Evolutionary conservation across 2,113 vertebrate species (phyloP), one percentile per base, ranked within the genome.

Genomic region (Hydrolagus affinis): DNA sequence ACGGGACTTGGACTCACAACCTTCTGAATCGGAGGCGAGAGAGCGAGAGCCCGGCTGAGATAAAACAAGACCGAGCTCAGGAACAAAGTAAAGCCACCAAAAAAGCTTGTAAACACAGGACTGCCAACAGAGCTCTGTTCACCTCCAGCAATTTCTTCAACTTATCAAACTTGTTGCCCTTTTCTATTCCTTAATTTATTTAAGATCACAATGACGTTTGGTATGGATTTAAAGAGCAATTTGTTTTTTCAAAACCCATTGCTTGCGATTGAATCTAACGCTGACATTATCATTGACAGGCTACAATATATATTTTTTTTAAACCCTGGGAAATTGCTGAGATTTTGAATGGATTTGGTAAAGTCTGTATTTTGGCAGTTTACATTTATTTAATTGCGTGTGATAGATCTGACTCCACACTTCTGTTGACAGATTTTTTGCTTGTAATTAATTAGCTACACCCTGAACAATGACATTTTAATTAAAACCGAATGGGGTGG

Each of bases 391-490:
- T 83, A 83, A 83, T 83, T 83, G 62, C 30, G 78, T 66, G 60
- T 83, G 78, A 83, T 68, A 83, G 78, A 83, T 83, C 66, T 83
- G 78, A 83, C 62, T 83, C 78, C 15, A 11, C 30, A 25, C 25
- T 68, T 30, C 60, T 83, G 62, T 83, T 83, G 78, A 66, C 78
- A 83, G 62, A 83, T 83, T 66, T n/a, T 83, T 66, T 60, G 66
- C 78, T 83, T 66, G 78, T 83, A 83, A 83, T 83, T 83, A 83
- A 83, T 83, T 83, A 83, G 78, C 11, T 30, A 62, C 78, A 68
- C 78, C 77, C 78, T 6, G 78, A 66, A 68, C 78, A 83, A 83
- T 83, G 78, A 83, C 78, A 83, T 83, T 83, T 83, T 83, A 83
- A 83, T 83, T 83, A 83, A 83, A 83, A 83, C 78, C 66, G 59